Percentiles rank a stretch among this genome's conserved stretches.
Conservation (phyloP, 1,140 invertebrate genomes). For the Arion vulgaris region DNA sequence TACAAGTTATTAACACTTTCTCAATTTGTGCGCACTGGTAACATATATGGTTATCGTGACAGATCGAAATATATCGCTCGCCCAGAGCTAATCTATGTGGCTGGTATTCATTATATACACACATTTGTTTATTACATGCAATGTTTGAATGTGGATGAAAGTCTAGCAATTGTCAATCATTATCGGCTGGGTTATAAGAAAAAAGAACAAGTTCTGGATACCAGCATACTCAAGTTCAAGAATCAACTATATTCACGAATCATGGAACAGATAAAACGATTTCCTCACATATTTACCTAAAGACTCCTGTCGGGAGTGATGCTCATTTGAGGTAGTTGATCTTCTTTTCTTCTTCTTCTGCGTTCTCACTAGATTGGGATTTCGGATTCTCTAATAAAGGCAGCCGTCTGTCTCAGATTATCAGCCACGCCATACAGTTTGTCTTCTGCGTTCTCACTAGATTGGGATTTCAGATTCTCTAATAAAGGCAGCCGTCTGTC, state of each 20-base stretch:
- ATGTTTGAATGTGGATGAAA: not conserved
- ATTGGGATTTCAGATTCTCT: too few species aligned
- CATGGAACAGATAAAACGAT: not conserved
- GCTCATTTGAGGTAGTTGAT: too few species aligned
- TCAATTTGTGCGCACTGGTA: not conserved
- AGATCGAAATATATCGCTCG: not conserved
- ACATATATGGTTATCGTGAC: not conserved
- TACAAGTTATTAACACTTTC: not conserved
- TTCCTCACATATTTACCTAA: not conserved
- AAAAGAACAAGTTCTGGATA: not conserved
- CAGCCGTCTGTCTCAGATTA: too few species aligned
- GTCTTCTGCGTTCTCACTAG: too few species aligned
- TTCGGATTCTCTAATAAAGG: too few species aligned
- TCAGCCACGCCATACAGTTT: too few species aligned
- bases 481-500: too few species aligned
- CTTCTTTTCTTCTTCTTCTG: too few species aligned
- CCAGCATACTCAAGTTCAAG: not conserved
- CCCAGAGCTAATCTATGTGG: not conserved
- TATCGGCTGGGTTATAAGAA: not conserved
- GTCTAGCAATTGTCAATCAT: not conserved
- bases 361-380: too few species aligned
- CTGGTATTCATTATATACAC: not conserved
- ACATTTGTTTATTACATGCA: not conserved
- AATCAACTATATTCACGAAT: not conserved
- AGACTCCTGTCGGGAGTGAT: too few species aligned